Evolutionary conservation across 2,888 invertebrate species (phyloP).

Genomic region (Sphaerophoria rueppellii): DNA sequence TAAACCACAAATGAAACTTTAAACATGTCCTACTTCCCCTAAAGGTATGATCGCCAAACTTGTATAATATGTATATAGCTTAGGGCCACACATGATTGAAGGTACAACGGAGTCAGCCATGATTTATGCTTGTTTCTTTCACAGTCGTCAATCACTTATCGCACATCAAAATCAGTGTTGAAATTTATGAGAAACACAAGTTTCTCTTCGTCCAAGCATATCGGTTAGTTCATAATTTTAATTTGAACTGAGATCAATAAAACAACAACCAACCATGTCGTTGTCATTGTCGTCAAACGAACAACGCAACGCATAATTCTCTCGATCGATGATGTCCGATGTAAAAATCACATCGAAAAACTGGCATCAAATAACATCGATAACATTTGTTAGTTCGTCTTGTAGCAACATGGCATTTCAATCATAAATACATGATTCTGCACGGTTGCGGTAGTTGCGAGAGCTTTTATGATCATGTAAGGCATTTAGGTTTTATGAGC

Average conservation of each 20-base stretch:
- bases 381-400: slow-evolving; percentile 38
- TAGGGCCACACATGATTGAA: no score
- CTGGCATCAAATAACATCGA: slow-evolving; percentile 20
- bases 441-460: neutral
- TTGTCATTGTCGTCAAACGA: neutral
- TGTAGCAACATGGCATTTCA: slow-evolving; percentile 45
- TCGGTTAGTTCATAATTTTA: slow-evolving; percentile 34
- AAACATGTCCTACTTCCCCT: no score
- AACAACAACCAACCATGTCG: slow-evolving; percentile 4
- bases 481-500: slow-evolving; percentile 45
- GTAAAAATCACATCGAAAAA: slow-evolving; percentile 26
- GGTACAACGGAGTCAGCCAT: no score
- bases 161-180: no score
- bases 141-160: no score
- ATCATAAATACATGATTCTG: slow-evolving; percentile 50
- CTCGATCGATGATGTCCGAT: neutral
- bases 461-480: slow-evolving; percentile 44
- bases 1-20: no score
- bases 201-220: neutral
- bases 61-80: no score
- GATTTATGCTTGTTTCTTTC: no score
- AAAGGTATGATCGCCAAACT: no score
- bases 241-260: slow-evolving; percentile 31
- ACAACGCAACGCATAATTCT: neutral
- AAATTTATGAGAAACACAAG: neutral